Base-by-base conservation (phyloP, 2,888 invertebrate species). In the Mechanitis messenoides region DNA sequence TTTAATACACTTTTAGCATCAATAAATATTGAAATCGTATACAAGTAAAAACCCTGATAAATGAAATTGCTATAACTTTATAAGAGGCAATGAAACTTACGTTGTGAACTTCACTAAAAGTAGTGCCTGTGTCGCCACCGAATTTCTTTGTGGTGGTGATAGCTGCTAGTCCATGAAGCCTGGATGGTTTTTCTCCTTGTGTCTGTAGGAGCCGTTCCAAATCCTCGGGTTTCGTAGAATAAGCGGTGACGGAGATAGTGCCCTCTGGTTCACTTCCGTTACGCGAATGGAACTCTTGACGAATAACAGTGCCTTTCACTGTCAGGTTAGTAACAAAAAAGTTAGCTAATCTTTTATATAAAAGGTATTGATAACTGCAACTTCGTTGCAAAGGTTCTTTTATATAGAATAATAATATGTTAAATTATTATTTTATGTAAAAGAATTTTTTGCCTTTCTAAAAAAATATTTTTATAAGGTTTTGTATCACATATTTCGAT, bases 291-390 rank as follows among this genome's bases (percentile, higher is more conserved):
- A 90, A 93, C 80, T 93, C 92, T 81, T 93, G 92, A 55, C 91
- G 92, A 71, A 94, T 90, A 68, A 94, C 92, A 62, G 93, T 93
- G 73, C 94, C 94, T 88, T 94, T 93, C 81, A 95, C 94, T 94
- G 81, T 53, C 57, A 50, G 45, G 60, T 65, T 57, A 59, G 56
- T 57, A 62, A 67, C 62, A 64, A 69, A 68, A 69, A 66, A 62
- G 65, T 69, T 66, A 65, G 66, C 63, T 61, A 69, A 68, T 61
- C 58, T 63, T 70, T 68, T 69, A 66, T 63, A 66, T 67, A 70
- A 69, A 65, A 56, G 56, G 62, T 61, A 66, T 69, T 68, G 71
- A 69, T 67, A 68, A 65, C 67, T 54, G 35, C 55, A 68, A 65
- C 67, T 54, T 45, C 55, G 53, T 42, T 55, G 53, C 54, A 50